phyloP scores from a whole-genome alignment of 2,888 invertebrate genomes.

The Lasioglossum pauxillum region DNA sequence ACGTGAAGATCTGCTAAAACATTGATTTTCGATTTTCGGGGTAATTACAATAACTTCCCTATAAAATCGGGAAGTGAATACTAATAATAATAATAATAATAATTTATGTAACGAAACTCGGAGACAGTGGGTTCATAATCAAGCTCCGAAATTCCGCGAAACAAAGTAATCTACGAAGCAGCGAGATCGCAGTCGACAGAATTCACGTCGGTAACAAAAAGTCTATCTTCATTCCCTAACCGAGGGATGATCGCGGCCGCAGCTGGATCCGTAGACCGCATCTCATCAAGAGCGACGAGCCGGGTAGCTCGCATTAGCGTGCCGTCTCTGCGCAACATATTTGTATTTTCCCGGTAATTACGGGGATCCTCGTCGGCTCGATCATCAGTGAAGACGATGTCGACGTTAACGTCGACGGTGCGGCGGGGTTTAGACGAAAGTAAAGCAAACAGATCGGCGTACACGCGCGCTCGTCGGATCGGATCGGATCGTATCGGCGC shows the following conservation, averaged over 20 bases:
- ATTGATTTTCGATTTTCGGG: no score
- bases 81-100: no score
- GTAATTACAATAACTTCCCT: no score
- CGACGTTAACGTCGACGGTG: neutral
- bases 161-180: neutral
- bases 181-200: neutral
- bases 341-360: constrained; percentile 61
- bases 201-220: neutral
- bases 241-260: neutral
- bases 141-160: no score
- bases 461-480: neutral
- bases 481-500: constrained; percentile 8
- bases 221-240: neutral
- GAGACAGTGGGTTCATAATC: no score
- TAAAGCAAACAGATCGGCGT: constrained; percentile 32
- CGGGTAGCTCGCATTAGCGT: constrained; percentile 48
- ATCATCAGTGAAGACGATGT: constrained; percentile 34
- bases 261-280: neutral
- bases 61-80: no score
- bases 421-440: neutral
- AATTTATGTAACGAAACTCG: no score
- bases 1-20: no score
- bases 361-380: constrained; percentile 31
- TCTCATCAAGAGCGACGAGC: neutral
- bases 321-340: constrained; percentile 44